phyloP scores from a whole-genome alignment of 2,888 invertebrate genomes.

The Andrena chrysosceles region DNA sequence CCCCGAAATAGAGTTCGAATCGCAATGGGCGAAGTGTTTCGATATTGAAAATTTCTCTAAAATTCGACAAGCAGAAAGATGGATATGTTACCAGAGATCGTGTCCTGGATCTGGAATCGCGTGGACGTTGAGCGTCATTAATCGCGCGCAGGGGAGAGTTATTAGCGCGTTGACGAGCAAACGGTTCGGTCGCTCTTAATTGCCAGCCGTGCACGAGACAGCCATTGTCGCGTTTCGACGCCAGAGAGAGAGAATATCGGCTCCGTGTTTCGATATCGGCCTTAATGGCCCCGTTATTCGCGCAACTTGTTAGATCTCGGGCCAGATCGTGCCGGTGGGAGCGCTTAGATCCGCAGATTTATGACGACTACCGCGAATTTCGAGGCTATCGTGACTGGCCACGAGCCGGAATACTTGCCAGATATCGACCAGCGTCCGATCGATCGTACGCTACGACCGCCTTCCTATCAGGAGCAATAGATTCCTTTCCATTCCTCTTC shows the following conservation, averaged over 20 bases:
- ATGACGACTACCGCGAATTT: slow-evolving; percentile 77
- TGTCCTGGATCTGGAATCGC: slow-evolving; percentile 19
- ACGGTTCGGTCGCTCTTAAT: slow-evolving; percentile 47
- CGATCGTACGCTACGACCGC: slow-evolving; percentile 67
- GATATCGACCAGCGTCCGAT: slow-evolving; percentile 55
- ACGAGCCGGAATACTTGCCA: slow-evolving; percentile 65
- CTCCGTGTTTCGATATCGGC: slow-evolving; percentile 48
- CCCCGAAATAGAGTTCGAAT: neutral
- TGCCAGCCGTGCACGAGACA: slow-evolving; percentile 15
- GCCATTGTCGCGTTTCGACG: slow-evolving; percentile 52
- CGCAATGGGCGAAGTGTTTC: no score
- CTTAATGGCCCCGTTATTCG: slow-evolving; percentile 68
- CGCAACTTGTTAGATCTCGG: slow-evolving; percentile 74
- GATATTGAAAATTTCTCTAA: neutral
- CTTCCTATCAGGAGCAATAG: slow-evolving; percentile 75
- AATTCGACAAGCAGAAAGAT: neutral
- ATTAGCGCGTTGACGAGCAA: slow-evolving; percentile 58
- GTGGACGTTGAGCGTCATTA: slow-evolving; percentile 43
- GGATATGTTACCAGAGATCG: neutral
- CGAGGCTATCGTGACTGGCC: slow-evolving; percentile 80
- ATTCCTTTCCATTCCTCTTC: slow-evolving; percentile 70
- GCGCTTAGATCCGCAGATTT: slow-evolving; percentile 76
- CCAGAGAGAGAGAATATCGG: slow-evolving; percentile 43
- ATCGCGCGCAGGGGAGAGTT: slow-evolving; percentile 47
- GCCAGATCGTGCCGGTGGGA: slow-evolving; percentile 59